phyloP scores from a whole-genome alignment of 1,140 invertebrate species.

The Goniozus legneri region DNA sequence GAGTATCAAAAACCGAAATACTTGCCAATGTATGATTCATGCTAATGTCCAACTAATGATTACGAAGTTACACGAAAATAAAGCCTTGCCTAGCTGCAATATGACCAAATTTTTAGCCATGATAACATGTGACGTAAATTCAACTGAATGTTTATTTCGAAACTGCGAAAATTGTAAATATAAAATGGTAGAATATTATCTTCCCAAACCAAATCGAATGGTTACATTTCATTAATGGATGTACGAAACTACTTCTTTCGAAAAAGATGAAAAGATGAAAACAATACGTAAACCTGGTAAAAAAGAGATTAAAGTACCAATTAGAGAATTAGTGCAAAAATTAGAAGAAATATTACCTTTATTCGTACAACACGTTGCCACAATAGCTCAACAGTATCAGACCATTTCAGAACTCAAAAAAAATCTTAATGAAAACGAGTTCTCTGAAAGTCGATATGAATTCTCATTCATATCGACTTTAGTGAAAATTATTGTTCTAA shows the following conservation, averaged over 20 bases:
- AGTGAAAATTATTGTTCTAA: no score
- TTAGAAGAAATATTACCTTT: neutral
- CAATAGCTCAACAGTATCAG: neutral
- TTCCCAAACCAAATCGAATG: neutral
- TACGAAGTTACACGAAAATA: neutral
- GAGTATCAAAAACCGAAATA: neutral
- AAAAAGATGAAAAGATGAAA: neutral
- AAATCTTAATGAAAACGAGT: neutral
- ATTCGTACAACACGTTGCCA: neutral
- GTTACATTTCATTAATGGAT: neutral
- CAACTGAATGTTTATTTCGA: neutral
- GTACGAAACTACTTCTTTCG: neutral
- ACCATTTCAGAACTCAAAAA: neutral
- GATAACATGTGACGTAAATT: neutral
- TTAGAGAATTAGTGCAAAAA: neutral
- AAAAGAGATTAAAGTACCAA: neutral
- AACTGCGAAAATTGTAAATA: neutral
- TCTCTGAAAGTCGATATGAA: no score
- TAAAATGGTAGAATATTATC: neutral
- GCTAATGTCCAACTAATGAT: neutral
- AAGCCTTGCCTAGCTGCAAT: neutral
- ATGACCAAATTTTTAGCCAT: neutral
- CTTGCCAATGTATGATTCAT: neutral
- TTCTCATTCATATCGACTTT: neutral
- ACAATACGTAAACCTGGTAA: neutral